Conservation (phyloP, 2,888 invertebrate species). For the Drosophila colorata region DNA sequence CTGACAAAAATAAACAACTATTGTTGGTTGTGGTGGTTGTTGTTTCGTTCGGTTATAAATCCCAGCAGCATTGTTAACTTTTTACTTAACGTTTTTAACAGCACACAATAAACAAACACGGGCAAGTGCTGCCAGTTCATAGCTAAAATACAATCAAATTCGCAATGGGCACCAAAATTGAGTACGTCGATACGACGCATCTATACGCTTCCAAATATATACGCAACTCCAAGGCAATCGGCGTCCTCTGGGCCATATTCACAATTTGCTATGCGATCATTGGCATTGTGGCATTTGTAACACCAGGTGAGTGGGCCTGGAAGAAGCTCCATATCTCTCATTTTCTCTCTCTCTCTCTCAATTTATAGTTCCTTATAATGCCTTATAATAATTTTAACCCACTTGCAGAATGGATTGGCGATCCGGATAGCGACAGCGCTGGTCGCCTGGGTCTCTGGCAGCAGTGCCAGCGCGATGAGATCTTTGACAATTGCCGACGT, state of each 20-base stretch:
- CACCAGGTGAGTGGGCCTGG: slow-evolving; percentile 87
- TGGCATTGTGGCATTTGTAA: slow-evolving; percentile 96
- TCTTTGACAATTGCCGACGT: slow-evolving; percentile 93
- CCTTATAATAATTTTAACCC: not conserved
- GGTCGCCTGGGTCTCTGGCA: slow-evolving; percentile 97
- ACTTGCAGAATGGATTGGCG: slow-evolving; percentile 92
- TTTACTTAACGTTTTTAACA: slow-evolving; percentile 51
- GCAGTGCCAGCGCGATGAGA: slow-evolving; percentile 92
- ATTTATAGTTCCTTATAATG: too few relatives aligned
- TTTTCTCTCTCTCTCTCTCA: too few relatives aligned
- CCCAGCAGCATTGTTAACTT: slow-evolving; percentile 42
- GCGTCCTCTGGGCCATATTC: slow-evolving; percentile 98
- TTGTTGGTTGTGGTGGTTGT: slow-evolving; percentile 13
- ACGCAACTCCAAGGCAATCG: slow-evolving; percentile 96
- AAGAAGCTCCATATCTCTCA: too few relatives aligned
- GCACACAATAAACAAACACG: slow-evolving; percentile 36
- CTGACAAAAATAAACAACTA: slow-evolving; percentile 48
- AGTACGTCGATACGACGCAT: slow-evolving; percentile 96
- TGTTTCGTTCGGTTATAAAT: slow-evolving; percentile 30
- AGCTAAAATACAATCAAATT: not conserved
- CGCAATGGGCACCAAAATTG: slow-evolving; percentile 94
- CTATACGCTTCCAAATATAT: slow-evolving; percentile 96
- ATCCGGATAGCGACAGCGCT: slow-evolving; percentile 93
- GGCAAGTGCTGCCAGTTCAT: slow-evolving; percentile 13
- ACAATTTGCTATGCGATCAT: slow-evolving; percentile 98